Conservation (phyloP, 2,888 invertebrate genomes). For the Caenorhabditis zanzibari region DNA sequence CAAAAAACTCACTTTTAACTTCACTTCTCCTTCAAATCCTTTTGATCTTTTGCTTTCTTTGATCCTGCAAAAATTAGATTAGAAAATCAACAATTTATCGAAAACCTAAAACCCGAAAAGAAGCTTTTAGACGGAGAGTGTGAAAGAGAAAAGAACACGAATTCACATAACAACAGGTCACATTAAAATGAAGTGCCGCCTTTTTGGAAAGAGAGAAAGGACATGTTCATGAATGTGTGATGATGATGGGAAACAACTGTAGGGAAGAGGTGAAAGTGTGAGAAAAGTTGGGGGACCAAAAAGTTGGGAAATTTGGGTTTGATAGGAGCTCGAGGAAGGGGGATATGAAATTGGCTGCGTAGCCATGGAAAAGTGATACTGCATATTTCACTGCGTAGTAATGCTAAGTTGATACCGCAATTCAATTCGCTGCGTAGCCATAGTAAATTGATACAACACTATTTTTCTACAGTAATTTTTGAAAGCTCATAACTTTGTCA, state of each 20-base stretch:
- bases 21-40: too few relatives aligned
- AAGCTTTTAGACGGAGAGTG: conserved; percentile 40
- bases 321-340: too few relatives aligned
- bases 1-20: too few relatives aligned
- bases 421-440: too few relatives aligned
- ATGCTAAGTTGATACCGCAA: too few relatives aligned
- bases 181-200: conserved; percentile 58
- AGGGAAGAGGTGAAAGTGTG: conserved; percentile 35
- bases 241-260: conserved; percentile 28
- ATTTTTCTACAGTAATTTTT: too few relatives aligned
- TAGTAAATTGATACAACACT: too few relatives aligned
- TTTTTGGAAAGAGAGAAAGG: conserved; percentile 10
- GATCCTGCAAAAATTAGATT: conserved; percentile 20
- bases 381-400: too few relatives aligned
- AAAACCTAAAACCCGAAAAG: not conserved
- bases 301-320: not conserved
- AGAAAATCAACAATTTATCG: conserved; percentile 25
- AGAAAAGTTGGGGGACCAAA: not conserved
- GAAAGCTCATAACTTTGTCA: too few relatives aligned
- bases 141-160: conserved; percentile 27
- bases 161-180: conserved; percentile 43
- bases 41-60: too few relatives aligned
- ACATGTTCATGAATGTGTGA: conserved; percentile 3
- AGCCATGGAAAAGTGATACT: too few relatives aligned
- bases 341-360: too few relatives aligned